Conservation (phyloP, 2,888 invertebrate genomes). For the Drosophila lacicola region DNA sequence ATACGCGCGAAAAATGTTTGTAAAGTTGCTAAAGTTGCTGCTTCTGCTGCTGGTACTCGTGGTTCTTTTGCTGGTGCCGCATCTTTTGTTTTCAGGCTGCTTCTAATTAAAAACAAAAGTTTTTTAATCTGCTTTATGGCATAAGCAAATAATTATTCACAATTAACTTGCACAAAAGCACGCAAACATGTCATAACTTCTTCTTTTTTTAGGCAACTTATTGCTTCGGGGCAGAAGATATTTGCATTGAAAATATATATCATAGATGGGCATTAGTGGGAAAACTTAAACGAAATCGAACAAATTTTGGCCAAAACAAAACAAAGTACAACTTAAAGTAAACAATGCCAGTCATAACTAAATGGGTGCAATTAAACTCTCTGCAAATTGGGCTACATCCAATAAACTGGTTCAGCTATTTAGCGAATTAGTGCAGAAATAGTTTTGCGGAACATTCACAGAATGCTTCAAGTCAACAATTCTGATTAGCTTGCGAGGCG, state of each 20-base stretch:
- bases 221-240: constrained; percentile 13
- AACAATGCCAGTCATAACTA: too few relatives aligned
- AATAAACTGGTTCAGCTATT: not conserved
- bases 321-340: not conserved
- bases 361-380: too few relatives aligned
- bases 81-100: constrained; percentile 67
- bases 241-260: constrained; percentile 12
- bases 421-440: not conserved
- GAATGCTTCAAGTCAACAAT: constrained; percentile 7
- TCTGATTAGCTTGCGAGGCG: constrained; percentile 27
- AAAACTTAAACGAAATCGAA: not conserved
- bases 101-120: constrained; percentile 79
- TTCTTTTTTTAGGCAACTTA: constrained; percentile 8
- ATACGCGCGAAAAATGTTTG: constrained; percentile 73
- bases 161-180: constrained; percentile 64
- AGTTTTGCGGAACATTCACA: constrained; percentile 5
- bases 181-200: constrained; percentile 48
- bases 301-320: not conserved
- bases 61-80: constrained; percentile 37
- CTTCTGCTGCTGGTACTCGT: constrained; percentile 4
- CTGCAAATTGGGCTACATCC: too few relatives aligned
- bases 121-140: constrained; percentile 79
- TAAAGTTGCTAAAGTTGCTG: constrained; percentile 59
- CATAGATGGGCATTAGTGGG: too few relatives aligned
- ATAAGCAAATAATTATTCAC: constrained; percentile 77